Percentiles rank a stretch among this genome's conserved stretches.
Evolutionary conservation across 2,797 vertebrate genomes (phyloP).

Genomic region (Spinus pinus): DNA sequence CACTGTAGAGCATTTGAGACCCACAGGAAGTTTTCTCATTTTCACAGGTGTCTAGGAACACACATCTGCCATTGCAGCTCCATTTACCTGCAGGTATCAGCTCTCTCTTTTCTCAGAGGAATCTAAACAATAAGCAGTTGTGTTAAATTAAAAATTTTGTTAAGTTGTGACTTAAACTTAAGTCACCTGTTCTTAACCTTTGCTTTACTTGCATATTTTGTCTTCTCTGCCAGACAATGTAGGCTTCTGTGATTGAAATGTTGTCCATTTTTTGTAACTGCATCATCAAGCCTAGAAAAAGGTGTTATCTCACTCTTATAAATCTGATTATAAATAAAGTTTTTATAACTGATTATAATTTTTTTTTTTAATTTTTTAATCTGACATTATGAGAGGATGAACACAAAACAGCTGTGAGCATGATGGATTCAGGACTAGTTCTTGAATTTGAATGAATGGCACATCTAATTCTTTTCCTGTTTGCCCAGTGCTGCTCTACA

Average conservation of each 20-base stretch:
- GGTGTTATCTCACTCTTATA: background rate
- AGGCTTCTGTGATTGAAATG: background rate
- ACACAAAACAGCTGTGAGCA: fast-evolving
- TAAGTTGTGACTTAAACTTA: background rate
- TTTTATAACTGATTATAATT: background rate
- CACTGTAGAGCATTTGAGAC: background rate
- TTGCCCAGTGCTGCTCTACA: background rate
- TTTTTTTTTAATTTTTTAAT: background rate
- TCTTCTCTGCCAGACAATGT: background rate
- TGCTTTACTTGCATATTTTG: background rate
- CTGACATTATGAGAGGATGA: background rate
- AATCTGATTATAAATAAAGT: background rate
- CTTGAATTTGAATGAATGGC: background rate
- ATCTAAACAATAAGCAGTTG: background rate
- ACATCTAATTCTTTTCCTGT: background rate
- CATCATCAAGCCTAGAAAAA: background rate
- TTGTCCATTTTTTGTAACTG: background rate
- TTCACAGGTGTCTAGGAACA: background rate
- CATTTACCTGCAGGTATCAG: background rate
- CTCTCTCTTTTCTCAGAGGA: background rate
- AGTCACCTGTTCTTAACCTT: background rate
- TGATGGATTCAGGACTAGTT: background rate
- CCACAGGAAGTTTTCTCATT: background rate
- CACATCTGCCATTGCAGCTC: background rate
- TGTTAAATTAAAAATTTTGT: background rate